These are phyloP conservation scores for Protaetia brevitarsis DNA, from an alignment of 1,140 invertebrate species.

Conservation along the genomic window DNA sequence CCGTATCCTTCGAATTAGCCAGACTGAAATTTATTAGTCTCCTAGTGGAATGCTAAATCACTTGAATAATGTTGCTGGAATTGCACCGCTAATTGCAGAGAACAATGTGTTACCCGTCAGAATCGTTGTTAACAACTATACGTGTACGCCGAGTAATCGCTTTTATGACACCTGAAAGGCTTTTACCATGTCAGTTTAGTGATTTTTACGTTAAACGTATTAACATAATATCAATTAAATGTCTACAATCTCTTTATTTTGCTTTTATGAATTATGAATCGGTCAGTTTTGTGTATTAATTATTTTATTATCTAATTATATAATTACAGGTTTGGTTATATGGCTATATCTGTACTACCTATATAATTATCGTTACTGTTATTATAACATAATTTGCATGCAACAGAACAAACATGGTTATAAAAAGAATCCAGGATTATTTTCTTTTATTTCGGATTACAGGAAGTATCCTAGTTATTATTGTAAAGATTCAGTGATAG, in stretches of 20 bases:
- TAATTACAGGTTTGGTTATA: not conserved
- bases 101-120: conserved; percentile 1
- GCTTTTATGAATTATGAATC: not conserved
- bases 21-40: conserved; percentile 7
- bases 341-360: not conserved
- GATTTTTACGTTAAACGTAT: not conserved
- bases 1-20: not conserved
- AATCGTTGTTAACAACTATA: no score
- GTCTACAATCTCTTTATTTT: not conserved
- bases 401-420: not conserved
- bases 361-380: not conserved
- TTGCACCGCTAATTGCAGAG: not conserved
- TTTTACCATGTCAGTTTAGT: no score
- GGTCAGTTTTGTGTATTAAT: not conserved
- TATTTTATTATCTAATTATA: not conserved
- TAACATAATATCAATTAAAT: not conserved
- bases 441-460: no score
- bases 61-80: not conserved
- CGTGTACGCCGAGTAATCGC: no score
- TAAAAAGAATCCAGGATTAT: no score
- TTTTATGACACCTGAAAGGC: no score
- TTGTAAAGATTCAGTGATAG: no score
- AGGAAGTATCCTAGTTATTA: no score
- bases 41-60: conserved; percentile 6
- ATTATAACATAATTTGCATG: not conserved